Percentiles rank a stretch among this genome's conserved stretches.
Evolutionary conservation across 2,113 vertebrate genomes (phyloP).

Genomic region (Otus sunia): DNA sequence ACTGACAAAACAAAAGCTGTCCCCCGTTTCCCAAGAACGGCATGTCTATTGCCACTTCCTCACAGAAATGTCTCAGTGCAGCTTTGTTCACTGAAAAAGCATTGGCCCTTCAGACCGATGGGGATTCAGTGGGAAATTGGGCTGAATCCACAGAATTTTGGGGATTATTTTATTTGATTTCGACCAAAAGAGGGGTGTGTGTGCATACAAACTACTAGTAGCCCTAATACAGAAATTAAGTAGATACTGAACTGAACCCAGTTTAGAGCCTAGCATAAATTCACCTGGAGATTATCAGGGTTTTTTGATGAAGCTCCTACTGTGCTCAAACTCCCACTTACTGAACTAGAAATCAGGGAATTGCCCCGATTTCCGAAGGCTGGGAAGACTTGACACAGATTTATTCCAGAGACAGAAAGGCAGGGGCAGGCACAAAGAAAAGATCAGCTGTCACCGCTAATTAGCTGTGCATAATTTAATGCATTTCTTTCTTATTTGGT

Average conservation of each 20-base stretch:
- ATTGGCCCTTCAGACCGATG: background rate
- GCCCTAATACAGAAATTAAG: background rate
- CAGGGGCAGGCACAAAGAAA: background rate
- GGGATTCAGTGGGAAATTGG: background rate
- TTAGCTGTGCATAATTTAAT: background rate
- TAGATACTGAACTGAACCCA: background rate
- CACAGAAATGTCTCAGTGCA: background rate
- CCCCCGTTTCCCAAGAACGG: background rate
- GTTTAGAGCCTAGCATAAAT: background rate
- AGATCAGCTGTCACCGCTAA: background rate
- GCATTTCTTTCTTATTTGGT: background rate
- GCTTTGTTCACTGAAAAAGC: background rate
- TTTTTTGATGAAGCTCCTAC: background rate
- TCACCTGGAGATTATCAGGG: background rate
- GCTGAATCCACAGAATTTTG: background rate
- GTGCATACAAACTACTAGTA: background rate
- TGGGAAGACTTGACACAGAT: slow-evolving; percentile 1
- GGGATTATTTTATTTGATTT: background rate
- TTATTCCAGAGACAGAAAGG: background rate
- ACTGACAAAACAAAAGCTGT: background rate
- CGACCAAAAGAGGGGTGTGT: fast-evolving
- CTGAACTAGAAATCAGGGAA: background rate
- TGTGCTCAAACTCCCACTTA: background rate
- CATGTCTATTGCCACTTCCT: background rate
- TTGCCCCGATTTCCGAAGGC: background rate